These are phyloP conservation scores for Rhipidura dahli DNA, from an alignment of 2,113 vertebrate species.

Conservation along the genomic window DNA sequence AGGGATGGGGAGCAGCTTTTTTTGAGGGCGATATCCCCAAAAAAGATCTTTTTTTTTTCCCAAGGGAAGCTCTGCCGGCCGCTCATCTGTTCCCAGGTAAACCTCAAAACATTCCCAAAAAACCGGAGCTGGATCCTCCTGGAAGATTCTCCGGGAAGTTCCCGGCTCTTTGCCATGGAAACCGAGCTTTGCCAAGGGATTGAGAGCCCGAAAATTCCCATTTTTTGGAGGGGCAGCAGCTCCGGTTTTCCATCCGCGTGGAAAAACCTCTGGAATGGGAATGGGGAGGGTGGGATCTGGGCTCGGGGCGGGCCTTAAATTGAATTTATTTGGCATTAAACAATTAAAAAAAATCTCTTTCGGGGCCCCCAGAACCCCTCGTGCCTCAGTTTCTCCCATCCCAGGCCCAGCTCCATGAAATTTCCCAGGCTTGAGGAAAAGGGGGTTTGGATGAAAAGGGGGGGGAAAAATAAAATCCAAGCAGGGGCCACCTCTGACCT, in stretches of 20 bases:
- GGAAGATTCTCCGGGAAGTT: not conserved
- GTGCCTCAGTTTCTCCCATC: not conserved
- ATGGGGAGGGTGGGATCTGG: too few species aligned
- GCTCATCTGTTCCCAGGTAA: not conserved
- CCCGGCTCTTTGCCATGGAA: conserved; percentile 32
- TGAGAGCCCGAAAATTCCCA: not conserved
- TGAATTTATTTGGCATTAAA: rapidly evolving
- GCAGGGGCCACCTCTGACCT: conserved; percentile 75
- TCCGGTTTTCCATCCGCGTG: rapidly evolving
- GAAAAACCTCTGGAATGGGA: not conserved
- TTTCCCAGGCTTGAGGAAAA: not conserved
- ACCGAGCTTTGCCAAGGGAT: conserved; percentile 1
- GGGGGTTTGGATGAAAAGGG: too few species aligned
- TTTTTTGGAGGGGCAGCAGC: not conserved
- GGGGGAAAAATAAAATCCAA: too few species aligned
- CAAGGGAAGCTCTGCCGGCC: not conserved
- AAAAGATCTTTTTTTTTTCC: rapidly evolving
- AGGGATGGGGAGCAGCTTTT: not conserved
- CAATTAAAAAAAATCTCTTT: rapidly evolving
- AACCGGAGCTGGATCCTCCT: not conserved
- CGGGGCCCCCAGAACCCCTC: rapidly evolving
- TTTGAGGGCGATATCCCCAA: not conserved
- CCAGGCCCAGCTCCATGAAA: not conserved
- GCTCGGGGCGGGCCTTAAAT: not conserved
- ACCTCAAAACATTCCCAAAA: not conserved